These are phyloP conservation scores for Callopanchax toddi DNA, from an alignment of 2,113 vertebrate species.

Conservation along the genomic window DNA sequence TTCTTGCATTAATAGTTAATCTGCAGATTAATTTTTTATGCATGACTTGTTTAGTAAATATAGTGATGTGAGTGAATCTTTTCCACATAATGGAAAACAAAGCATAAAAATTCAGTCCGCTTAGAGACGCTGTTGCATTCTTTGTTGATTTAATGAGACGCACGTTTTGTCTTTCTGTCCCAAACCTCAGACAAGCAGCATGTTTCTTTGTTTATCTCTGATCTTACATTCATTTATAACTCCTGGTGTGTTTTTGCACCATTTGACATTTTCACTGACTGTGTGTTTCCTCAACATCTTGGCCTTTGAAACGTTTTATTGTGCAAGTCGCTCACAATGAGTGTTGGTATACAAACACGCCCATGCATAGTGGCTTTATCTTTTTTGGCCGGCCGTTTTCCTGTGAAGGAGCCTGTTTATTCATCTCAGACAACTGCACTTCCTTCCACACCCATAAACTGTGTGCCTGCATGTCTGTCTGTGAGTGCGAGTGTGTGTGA, in stretches of 20 bases:
- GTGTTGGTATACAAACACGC: conserved; percentile 6
- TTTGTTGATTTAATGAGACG: background rate
- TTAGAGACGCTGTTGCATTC: background rate
- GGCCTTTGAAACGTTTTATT: conserved; percentile 41
- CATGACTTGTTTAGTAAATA: no score
- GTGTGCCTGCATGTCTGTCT: conserved; percentile 19
- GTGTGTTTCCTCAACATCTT: conserved; percentile 13
- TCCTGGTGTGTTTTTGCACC: conserved; percentile 23
- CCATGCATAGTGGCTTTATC: conserved; percentile 56
- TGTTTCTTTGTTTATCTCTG: conserved; percentile 7
- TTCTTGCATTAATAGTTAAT: no score
- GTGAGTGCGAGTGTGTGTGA: conserved; percentile 21
- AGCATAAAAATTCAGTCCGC: no score
- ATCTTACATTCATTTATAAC: conserved; percentile 15
- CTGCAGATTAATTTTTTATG: no score
- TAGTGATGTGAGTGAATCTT: no score
- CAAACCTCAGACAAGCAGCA: background rate
- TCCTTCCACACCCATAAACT: conserved; percentile 58
- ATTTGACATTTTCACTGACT: conserved; percentile 38
- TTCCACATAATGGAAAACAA: no score
- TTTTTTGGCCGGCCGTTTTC: conserved; percentile 48
- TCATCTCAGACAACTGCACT: conserved; percentile 54
- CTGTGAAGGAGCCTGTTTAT: conserved; percentile 57
- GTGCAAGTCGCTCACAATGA: conserved; percentile 9
- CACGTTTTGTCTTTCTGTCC: background rate